phyloP scores from a whole-genome alignment of 2,888 invertebrate species.

The Nymphalis polychloros region DNA sequence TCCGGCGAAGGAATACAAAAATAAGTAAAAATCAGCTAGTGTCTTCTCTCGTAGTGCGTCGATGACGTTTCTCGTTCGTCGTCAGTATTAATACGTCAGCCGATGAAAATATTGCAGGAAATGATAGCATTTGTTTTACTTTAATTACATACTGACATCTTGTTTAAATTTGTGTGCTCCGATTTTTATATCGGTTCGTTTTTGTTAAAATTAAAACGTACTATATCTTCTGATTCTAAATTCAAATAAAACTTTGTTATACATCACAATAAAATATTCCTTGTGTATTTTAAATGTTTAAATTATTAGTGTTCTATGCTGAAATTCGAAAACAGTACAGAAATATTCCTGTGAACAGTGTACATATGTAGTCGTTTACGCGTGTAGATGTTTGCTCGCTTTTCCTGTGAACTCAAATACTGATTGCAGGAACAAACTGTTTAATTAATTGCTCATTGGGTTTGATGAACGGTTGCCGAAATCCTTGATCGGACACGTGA shows the following conservation, averaged over 20 bases:
- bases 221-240: neutral
- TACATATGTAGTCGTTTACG: neutral
- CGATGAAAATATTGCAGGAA: conserved; percentile 51
- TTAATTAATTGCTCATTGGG: conserved; percentile 6
- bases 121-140: conserved; percentile 28
- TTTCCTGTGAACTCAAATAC: neutral
- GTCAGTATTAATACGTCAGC: conserved; percentile 50
- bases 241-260: neutral
- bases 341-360: neutral
- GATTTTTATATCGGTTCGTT: neutral
- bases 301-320: neutral
- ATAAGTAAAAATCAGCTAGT: conserved; percentile 71
- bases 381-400: neutral
- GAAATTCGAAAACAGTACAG: neutral
- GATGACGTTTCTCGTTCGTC: conserved; percentile 43
- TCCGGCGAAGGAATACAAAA: conserved; percentile 70
- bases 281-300: neutral
- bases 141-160: conserved; percentile 24
- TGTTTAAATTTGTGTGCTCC: neutral
- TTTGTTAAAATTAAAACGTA: neutral
- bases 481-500: conserved; percentile 45
- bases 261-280: neutral
- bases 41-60: conserved; percentile 57
- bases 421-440: conserved; percentile 8
- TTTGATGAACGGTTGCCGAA: conserved; percentile 19